phyloP scores from a whole-genome alignment of 53 echinoderm and acorn worm genomes.

The Crossaster papposus region DNA sequence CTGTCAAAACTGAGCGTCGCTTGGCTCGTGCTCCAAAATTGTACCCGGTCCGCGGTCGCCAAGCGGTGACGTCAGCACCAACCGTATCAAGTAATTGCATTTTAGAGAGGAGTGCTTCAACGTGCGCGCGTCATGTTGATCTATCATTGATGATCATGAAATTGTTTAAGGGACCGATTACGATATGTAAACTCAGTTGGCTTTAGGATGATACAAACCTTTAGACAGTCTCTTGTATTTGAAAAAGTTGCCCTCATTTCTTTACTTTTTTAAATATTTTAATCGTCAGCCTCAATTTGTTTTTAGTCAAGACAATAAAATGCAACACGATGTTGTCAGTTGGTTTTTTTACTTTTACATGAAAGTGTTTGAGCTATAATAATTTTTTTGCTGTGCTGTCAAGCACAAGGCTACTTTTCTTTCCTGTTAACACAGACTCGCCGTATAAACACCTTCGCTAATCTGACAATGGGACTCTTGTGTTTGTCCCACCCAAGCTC shows the following conservation, averaged over 20 bases:
- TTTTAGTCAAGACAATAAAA: neutral
- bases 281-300: neutral
- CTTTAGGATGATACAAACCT: neutral
- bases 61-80: conserved; percentile 14
- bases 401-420: neutral
- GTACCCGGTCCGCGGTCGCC: conserved; percentile 1
- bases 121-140: conserved; percentile 5
- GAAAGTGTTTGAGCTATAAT: too few relatives aligned
- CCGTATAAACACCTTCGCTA: neutral
- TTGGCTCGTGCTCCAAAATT: conserved; percentile 30
- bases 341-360: neutral
- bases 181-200: neutral
- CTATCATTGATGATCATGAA: neutral
- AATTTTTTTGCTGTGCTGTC: neutral
- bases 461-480: neutral
- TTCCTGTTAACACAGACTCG: neutral
- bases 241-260: neutral
- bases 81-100: conserved; percentile 7
- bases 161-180: neutral
- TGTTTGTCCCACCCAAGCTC: neutral
- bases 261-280: neutral
- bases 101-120: conserved; percentile 1
- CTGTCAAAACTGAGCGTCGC: conserved; percentile 30
- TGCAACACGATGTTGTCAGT: neutral
- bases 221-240: neutral